Evolutionary conservation across 2,797 vertebrate species (phyloP), one percentile per base, ranked within the genome.

Genomic region (Darevskia nairensis): DNA sequence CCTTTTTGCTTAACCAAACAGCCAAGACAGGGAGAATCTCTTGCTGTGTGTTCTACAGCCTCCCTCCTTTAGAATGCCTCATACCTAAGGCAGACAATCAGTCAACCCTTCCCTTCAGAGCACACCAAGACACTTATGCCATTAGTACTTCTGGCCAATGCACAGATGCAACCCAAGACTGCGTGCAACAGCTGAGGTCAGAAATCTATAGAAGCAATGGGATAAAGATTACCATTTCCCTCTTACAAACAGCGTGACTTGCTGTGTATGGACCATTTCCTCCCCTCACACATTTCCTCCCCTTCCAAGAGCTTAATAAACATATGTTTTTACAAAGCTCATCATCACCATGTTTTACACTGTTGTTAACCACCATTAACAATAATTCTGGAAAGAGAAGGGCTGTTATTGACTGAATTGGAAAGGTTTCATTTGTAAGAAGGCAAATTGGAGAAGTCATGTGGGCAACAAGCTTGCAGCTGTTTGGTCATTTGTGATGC

Each of bases 391-490:
- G n/a, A 29, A 41, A 10, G 55, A 44, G 21, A 25, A 76, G 4
- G 50, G 25, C 3, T 77, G 35, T 76, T 82, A 77, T 66, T 77
- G 29, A 44, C 61, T 50, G 72, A 7, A 35, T 39, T 46, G 59
- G 44, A 69, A 77, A n/a, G 35, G n/a, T 19, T 68, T 46, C n/a
- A 76, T 87, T 74, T 69, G 72, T 77, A 76, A 50, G 71, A 75
- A 64, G 32, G 82, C 8, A 64, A 82, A 59, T 35, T 39, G 59
- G 10, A 80, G 77, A 72, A 35, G 17, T n/a, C 68, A 82, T 39
- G 44, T 41, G 27, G 59, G 19, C 17, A 39, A 82, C 71, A 69
- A 76, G 32, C 17, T 19, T 69, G 41, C n/a, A 61, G 72, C 72
- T 82, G 72, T 23, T 59, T 68, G 64, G 32, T 68, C 27, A 88